These are phyloP conservation scores for Busseola fusca DNA, from an alignment of 2,888 invertebrate genomes.

Conservation along the genomic window DNA sequence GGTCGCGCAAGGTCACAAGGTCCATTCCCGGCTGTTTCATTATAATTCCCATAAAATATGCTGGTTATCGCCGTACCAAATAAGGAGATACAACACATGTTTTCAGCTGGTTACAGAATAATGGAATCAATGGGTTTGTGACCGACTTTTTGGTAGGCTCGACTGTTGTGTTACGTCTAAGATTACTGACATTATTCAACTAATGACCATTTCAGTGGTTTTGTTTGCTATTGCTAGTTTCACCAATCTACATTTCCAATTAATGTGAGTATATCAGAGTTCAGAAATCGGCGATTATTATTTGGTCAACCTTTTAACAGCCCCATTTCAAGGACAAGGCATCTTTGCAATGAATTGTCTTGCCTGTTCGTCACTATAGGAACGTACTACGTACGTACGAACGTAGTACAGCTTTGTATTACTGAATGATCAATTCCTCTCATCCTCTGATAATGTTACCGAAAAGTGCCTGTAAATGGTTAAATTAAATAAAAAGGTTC, in stretches of 20 bases:
- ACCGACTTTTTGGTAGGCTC: slow-evolving; percentile 37
- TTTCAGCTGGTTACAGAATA: slow-evolving; percentile 37
- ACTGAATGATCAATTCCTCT: neutral
- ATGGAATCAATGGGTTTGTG: slow-evolving; percentile 47
- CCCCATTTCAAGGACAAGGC: neutral
- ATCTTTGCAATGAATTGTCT: neutral
- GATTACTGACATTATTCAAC: neutral
- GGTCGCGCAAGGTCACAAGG: slow-evolving; percentile 56
- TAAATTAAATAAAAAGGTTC: neutral
- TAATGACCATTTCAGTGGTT: neutral
- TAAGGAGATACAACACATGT: slow-evolving; percentile 52
- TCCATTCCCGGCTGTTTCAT: slow-evolving; percentile 58
- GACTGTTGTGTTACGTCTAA: neutral
- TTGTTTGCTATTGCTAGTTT: neutral
- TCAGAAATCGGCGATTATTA: neutral
- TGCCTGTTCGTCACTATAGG: neutral
- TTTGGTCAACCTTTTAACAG: neutral
- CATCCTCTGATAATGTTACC: neutral
- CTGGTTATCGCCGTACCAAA: slow-evolving; percentile 47
- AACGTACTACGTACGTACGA: neutral
- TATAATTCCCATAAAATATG: slow-evolving; percentile 61
- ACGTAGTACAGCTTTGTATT: neutral
- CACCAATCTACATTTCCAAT: neutral
- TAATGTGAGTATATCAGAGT: neutral
- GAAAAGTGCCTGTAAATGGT: neutral